These are phyloP conservation scores for Chironomus riparius DNA, from an alignment of 2,888 invertebrate species.

Conservation along the genomic window DNA sequence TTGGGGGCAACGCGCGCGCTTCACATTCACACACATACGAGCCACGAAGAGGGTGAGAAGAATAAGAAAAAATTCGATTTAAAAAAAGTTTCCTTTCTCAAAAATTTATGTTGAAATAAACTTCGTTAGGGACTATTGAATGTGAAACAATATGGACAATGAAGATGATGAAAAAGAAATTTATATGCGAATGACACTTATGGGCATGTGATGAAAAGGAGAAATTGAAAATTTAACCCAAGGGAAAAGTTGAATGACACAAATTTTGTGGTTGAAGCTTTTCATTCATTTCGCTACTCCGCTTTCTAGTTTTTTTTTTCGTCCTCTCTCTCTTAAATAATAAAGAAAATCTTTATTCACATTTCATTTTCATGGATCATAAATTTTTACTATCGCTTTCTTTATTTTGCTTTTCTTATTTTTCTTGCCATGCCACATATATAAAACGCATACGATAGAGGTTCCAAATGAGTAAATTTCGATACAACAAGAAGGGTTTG, in stretches of 20 bases:
- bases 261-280: background rate
- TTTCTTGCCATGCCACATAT: no score
- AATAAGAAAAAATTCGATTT: background rate
- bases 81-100: background rate
- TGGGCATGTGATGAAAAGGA: background rate
- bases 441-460: no score
- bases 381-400: slow-evolving; percentile 11
- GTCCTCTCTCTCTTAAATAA: background rate
- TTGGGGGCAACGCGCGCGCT: no score
- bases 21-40: no score
- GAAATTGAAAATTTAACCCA: background rate
- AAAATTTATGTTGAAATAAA: background rate
- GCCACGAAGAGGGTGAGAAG: background rate
- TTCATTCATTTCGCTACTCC: background rate
- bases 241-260: slow-evolving; percentile 14
- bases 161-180: background rate
- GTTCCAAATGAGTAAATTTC: no score
- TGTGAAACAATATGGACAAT: background rate
- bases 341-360: background rate
- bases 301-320: no score
- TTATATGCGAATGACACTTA: background rate
- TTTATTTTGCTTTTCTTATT: background rate
- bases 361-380: slow-evolving; percentile 16
- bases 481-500: no score
- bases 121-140: background rate